Conservation (phyloP, 2,113 vertebrate species). For the Nannospalax galili region DNA sequence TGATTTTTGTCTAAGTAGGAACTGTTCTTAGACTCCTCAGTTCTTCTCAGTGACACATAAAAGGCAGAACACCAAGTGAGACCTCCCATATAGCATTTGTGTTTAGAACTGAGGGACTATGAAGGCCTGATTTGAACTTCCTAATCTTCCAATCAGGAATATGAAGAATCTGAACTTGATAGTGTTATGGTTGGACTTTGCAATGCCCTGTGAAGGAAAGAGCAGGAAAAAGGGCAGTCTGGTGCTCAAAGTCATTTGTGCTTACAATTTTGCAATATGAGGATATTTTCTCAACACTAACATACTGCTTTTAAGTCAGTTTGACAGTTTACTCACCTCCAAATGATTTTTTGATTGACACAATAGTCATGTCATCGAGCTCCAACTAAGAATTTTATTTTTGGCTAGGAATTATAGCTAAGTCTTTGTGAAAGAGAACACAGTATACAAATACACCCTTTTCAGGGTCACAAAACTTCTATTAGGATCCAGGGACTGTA, state of each 20-base stretch:
- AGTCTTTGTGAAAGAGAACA: neutral
- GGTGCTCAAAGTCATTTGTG: neutral
- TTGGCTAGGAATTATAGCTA: neutral
- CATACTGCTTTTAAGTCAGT: neutral
- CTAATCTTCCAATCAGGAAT: neutral
- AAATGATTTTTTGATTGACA: neutral
- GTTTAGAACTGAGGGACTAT: neutral
- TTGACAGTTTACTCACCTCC: neutral
- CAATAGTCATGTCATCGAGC: neutral
- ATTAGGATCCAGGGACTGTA: neutral
- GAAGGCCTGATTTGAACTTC: neutral
- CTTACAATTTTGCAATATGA: neutral
- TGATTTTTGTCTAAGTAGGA: neutral
- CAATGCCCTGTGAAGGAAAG: neutral
- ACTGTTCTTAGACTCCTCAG: neutral
- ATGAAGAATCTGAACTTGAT: neutral
- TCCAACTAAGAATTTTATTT: neutral
- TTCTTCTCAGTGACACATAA: neutral
- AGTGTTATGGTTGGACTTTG: neutral
- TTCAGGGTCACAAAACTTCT: neutral
- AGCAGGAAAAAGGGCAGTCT: neutral
- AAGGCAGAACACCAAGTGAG: fast-evolving
- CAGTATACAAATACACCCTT: neutral
- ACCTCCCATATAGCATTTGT: neutral
- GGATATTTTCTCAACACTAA: neutral